Conservation (phyloP, 1,140 invertebrate genomes). For the Bombus haemorrhoidalis region DNA sequence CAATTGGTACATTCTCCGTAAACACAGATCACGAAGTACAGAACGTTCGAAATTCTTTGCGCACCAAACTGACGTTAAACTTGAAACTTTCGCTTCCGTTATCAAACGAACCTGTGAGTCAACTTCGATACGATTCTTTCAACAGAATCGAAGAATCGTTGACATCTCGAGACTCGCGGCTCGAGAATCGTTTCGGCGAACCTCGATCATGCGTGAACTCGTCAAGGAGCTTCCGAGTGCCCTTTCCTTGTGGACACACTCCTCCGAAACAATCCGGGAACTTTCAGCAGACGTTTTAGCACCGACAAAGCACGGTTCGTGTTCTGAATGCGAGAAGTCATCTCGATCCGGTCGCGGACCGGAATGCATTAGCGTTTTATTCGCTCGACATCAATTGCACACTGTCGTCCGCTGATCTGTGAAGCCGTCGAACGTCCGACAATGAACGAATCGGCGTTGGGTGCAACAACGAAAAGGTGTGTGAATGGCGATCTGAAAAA, state of each 20-base stretch:
- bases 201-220: not conserved
- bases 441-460: conserved; percentile 82
- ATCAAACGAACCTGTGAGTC: not conserved
- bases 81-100: not conserved
- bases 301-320: conserved; percentile 9
- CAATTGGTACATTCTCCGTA: not conserved
- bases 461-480: conserved; percentile 81
- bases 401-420: conserved; percentile 82
- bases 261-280: not conserved
- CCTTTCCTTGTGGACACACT: not conserved
- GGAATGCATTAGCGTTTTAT: conserved; percentile 59
- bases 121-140: not conserved
- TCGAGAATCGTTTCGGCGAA: not conserved
- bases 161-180: not conserved
- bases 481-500: conserved; percentile 79
- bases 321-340: conserved; percentile 33
- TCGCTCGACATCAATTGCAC: conserved; percentile 82
- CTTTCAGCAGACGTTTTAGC: conserved; percentile 4
- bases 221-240: conserved; percentile 4
- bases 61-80: not conserved
- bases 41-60: not conserved
- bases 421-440: conserved; percentile 81
- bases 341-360: conserved; percentile 20
- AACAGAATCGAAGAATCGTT: not conserved
- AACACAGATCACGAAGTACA: not conserved